These are phyloP conservation scores for Prietella phreatophila DNA, from an alignment of 2,113 vertebrate genomes.

Conservation along the genomic window DNA sequence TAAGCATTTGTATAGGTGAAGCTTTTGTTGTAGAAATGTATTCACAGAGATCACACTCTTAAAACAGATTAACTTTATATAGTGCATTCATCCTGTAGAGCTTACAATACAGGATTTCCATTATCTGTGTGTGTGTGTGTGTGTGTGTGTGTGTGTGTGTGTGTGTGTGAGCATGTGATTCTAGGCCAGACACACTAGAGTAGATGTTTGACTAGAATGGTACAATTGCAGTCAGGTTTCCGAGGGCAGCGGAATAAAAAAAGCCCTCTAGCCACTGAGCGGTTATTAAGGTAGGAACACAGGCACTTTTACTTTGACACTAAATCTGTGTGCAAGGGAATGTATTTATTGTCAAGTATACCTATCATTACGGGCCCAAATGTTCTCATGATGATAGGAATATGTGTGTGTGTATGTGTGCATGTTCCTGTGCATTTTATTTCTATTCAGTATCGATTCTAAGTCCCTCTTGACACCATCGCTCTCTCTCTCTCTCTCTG, in stretches of 20 bases:
- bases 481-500: conserved; percentile 32
- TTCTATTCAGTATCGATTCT: conserved; percentile 35
- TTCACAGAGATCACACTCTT: background rate
- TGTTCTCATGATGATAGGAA: background rate
- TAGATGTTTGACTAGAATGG: conserved; percentile 20
- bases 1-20: background rate
- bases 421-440: conserved; percentile 10
- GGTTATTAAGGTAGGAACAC: conserved; percentile 12
- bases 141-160: background rate
- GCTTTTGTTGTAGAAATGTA: background rate
- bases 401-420: conserved; percentile 3
- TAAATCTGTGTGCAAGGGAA: background rate
- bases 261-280: background rate
- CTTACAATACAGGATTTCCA: background rate
- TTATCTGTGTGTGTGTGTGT: background rate
- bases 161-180: background rate
- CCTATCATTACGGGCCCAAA: background rate
- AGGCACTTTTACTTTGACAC: conserved; percentile 5
- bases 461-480: conserved; percentile 35
- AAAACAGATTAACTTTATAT: background rate
- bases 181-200: background rate
- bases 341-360: background rate
- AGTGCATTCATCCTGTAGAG: background rate
- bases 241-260: conserved; percentile 14
- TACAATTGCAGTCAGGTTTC: conserved; percentile 15